phyloP scores from a whole-genome alignment of 2,888 invertebrate genomes.

The Mamestra brassicae region DNA sequence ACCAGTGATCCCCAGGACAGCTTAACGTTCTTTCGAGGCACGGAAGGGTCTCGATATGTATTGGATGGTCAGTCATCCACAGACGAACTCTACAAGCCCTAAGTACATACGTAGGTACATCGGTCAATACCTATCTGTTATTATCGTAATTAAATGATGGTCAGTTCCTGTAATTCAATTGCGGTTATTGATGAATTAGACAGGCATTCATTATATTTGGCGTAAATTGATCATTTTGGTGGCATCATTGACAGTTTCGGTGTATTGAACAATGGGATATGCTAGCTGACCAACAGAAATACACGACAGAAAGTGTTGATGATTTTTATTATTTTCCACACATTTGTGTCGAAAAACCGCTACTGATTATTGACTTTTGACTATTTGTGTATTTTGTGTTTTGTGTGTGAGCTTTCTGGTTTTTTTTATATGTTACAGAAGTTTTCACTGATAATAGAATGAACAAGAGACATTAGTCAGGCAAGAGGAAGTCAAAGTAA shows the following conservation, averaged over 20 bases:
- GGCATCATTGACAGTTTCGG: neutral
- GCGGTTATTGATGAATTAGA: conserved; percentile 22
- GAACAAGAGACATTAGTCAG: neutral
- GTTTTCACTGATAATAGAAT: neutral
- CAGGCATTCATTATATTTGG: conserved; percentile 2
- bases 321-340: neutral
- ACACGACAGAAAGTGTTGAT: neutral
- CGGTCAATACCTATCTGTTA: neutral
- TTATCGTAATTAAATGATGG: conserved; percentile 10
- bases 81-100: too few species aligned
- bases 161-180: conserved; percentile 22
- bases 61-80: too few species aligned
- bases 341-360: neutral
- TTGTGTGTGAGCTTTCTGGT: too few species aligned
- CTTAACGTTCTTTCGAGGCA: too few species aligned
- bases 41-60: too few species aligned
- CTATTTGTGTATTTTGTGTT: neutral
- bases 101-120: neutral
- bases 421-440: neutral
- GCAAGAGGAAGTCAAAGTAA: too few species aligned
- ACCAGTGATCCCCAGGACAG: too few species aligned
- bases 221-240: conserved; percentile 14
- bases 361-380: too few species aligned
- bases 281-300: neutral
- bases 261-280: neutral